Evolutionary conservation across 2,113 vertebrate species (phyloP).

Genomic region (Panthera uncia): DNA sequence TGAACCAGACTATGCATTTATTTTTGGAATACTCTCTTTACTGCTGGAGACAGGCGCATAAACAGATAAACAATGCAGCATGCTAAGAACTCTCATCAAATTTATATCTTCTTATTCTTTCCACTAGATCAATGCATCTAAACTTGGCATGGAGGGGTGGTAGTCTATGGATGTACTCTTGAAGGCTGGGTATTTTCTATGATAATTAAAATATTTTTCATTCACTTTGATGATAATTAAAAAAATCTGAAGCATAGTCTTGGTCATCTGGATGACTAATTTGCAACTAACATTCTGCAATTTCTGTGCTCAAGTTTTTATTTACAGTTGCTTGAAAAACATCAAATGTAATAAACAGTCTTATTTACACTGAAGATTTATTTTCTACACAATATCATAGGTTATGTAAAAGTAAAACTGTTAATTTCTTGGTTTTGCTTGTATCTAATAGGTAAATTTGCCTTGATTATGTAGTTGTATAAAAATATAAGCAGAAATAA

Average conservation of each 20-base stretch:
- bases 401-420: neutral
- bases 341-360: neutral
- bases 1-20: neutral
- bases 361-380: neutral
- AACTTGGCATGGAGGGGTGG: neutral
- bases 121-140: neutral
- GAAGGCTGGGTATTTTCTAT: neutral
- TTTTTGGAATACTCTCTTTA: neutral
- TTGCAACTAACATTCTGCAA: neutral
- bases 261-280: neutral
- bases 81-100: neutral
- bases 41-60: neutral
- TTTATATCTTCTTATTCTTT: slow-evolving; percentile 6
- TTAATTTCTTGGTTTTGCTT: neutral
- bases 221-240: neutral
- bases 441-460: neutral
- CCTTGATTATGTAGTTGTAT: neutral
- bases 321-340: neutral
- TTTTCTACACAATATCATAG: neutral
- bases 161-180: neutral
- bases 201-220: neutral
- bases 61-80: neutral
- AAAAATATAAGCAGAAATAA: neutral
- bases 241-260: neutral
- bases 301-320: neutral